Base-by-base conservation (phyloP, 2,888 invertebrate genomes). In the Lissocephala sabroskyi region DNA sequence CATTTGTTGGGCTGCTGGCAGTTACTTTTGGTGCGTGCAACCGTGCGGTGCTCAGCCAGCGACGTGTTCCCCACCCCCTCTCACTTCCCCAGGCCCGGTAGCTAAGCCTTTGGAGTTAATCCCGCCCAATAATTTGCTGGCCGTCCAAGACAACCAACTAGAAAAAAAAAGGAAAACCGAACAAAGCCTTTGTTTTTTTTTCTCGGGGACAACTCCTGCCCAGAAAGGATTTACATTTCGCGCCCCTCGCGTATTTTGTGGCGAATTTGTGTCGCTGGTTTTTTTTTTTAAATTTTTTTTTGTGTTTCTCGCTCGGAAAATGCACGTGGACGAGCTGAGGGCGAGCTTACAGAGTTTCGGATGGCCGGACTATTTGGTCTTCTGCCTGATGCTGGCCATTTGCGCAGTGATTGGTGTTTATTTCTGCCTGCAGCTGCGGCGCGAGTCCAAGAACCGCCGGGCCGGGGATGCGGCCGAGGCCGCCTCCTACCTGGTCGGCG, bases 381-480 rank as follows among this genome's bases (percentile, higher is more conserved):
- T 95, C 82, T 87, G 89, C 48, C 76, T 88, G 1, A 94, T 94
- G 93, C 84, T 95, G 65, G 85, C 89, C 10, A 86, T 91, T 29
- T 95, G 94, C 82, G 90, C 93, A 1, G 85, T 87, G 9, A 91
- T 95, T 37, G 95, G 95, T 0, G 83, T 95, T n/a, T 93, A 92
- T 79, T 95, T 92, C 85, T 94, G 93, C 1, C 90, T 92, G 59
- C 86, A 90, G 79, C 89, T 90, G 79, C 75, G 81, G 0, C 62
- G 67, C 2, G 81, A 83, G 29, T 56, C 80, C 1, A 89, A 89
- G 53, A 58, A 63, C 35, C 62, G 74, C 3, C 76, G 75, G 45
- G 49, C 56, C 17, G 60, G 65, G 36, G 83, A 86, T 7, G 81
- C 83, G 23, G 83, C 83, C 23, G 86, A 88, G 36, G 71, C 71